Conservation (phyloP, 2,113 vertebrate genomes). For the Empidonax traillii region DNA sequence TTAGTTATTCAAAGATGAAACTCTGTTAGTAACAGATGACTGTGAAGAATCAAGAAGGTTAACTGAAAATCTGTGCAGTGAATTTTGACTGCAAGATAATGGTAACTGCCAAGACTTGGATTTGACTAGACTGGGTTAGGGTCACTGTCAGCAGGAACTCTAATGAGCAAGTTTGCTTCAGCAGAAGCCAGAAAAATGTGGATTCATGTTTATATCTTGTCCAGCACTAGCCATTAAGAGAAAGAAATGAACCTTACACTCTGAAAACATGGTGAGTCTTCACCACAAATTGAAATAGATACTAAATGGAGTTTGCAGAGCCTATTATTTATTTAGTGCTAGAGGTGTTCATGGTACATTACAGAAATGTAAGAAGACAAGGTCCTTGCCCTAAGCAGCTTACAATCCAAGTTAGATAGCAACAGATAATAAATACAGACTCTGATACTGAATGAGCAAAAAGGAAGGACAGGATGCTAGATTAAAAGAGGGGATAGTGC, state of each 20-base stretch:
- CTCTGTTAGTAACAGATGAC: not conserved
- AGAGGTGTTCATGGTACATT: slow-evolving; percentile 32
- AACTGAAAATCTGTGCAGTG: not conserved
- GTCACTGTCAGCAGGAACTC: not conserved
- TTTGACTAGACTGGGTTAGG: not conserved
- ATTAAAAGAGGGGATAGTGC: not conserved
- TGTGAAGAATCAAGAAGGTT: not conserved
- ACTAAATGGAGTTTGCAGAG: slow-evolving; percentile 42
- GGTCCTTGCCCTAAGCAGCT: slow-evolving; percentile 35
- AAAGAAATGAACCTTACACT: slow-evolving; percentile 9
- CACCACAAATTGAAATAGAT: slow-evolving; percentile 56
- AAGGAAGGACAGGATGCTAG: not conserved
- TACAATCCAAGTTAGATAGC: slow-evolving; percentile 31
- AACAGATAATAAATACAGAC: slow-evolving; percentile 46
- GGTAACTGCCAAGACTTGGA: not conserved
- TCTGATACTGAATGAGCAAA: not conserved
- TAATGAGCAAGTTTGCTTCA: slow-evolving; percentile 40
- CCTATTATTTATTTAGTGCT: slow-evolving; percentile 53
- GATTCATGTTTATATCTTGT: slow-evolving; percentile 34
- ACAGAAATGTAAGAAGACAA: slow-evolving; percentile 24
- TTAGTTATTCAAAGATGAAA: not conserved
- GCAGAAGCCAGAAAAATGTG: not conserved
- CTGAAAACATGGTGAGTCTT: slow-evolving; percentile 13
- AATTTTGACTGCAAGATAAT: not conserved
- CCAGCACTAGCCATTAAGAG: not conserved